Base-by-base conservation (phyloP, 1,140 invertebrate species). In the Psix sp. region DNA sequence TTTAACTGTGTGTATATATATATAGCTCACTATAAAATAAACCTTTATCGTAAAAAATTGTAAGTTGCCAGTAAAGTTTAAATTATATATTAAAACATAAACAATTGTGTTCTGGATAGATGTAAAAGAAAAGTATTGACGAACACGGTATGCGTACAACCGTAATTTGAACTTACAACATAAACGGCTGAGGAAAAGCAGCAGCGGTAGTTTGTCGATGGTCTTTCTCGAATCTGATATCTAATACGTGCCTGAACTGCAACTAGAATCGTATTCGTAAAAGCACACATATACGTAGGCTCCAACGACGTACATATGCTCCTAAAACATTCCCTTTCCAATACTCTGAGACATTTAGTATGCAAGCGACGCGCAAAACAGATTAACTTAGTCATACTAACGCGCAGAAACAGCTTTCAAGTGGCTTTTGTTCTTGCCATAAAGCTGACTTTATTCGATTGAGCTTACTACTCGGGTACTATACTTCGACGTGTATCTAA, bases 351-450 rank as follows among this genome's bases (percentile, higher is more conserved):
- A 76, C 63, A 70, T 71, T 76, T 70, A 71, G 66, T 76, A 76
- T 76, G 74, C 74, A 76, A 76, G 74, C 51, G 39, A 63, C 74
- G 74, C 74, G 49, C 66, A 57, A 76, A 71, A 76, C 74, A 76
- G 66, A 76, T 76, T 76, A 76, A 76, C 66, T 76, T 67, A 66
- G 73, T 76, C 66, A 75, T 70, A 75, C 59, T 66, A 75, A 75
- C 65, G 66, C 73, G 52, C 60, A 66, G 73, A 70, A 75, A 70
- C 60, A 56, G 73, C 66, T 75, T 70, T 75, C 65, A 70, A 48
- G 73, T 66, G 73, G 70, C 70, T 73, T 73, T 73, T 73, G 62
- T 73, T 73, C 62, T 73, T 73, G 54, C 62, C 62, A 66, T 71
- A 62, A 76, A 71, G 60, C 66, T 71, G 73, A 65, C 73, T 76